phyloP scores from a whole-genome alignment of 2,888 invertebrate species.

The Phasia obesa region DNA sequence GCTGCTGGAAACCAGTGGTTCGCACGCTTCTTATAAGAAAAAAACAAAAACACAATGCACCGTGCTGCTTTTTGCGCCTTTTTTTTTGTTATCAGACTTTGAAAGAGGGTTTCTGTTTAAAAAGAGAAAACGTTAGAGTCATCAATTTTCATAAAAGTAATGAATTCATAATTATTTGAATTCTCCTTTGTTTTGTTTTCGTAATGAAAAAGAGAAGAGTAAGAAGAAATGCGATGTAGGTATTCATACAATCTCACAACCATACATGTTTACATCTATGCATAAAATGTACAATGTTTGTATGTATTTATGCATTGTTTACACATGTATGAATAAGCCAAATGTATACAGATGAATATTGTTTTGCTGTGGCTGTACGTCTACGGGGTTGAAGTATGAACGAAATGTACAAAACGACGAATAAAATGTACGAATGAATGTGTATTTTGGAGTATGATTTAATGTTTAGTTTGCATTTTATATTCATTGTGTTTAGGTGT shows the following conservation, averaged over 20 bases:
- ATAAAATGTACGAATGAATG: slow-evolving; percentile 43
- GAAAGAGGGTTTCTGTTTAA: too few relatives aligned
- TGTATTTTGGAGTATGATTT: slow-evolving; percentile 10
- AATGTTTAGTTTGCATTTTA: slow-evolving; percentile 33
- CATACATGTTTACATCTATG: not conserved
- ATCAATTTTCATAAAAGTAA: slow-evolving; percentile 29
- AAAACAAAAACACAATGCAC: too few relatives aligned
- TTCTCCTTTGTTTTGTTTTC: not conserved
- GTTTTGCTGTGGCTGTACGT: slow-evolving; percentile 1
- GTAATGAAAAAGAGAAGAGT: not conserved
- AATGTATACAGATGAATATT: not conserved
- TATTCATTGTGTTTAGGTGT: slow-evolving; percentile 14
- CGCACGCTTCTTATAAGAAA: too few relatives aligned
- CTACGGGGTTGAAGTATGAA: slow-evolving; percentile 29
- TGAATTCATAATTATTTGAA: slow-evolving; percentile 46
- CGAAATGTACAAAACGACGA: slow-evolving; percentile 46
- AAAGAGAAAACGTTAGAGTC: not conserved
- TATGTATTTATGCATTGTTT: not conserved
- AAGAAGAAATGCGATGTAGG: not conserved
- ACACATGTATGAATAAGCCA: not conserved
- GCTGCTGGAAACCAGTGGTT: too few relatives aligned
- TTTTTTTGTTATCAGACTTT: too few relatives aligned
- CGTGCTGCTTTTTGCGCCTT: too few relatives aligned
- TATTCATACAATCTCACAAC: too few relatives aligned
- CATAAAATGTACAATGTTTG: slow-evolving; percentile 23